Base-by-base conservation (phyloP, 1,140 invertebrate genomes). In the Rhopalosiphum maidis region DNA sequence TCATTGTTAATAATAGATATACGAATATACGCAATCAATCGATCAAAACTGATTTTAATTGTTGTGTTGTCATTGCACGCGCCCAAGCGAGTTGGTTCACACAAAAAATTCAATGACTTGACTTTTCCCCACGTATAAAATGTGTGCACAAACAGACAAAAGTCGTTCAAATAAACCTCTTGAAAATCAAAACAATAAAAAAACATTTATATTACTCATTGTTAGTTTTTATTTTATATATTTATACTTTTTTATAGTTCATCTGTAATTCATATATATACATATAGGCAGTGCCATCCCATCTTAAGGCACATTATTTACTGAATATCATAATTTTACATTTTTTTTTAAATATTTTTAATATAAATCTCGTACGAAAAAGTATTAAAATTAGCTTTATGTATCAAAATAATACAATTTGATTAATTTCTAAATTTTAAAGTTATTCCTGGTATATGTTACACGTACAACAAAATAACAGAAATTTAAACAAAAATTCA, bases 31-130 rank as follows among this genome's bases (percentile, higher is more conserved):
- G 37, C 77, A 91, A 91, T 91, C 68, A 48, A 91, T 43, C 37
- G 90, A 82, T 82, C 41, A 82, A 91, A 91, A 91, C 23, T 0
- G 48, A 54, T 92, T 91, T 92, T 85, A 77, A 91, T 88, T 91
- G 60, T 85, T 85, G 22, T 77, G n/a, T 83, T 82, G 90, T 91
- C 90, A 91, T 48, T 35, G 46, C 60, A 91, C 43, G 60, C 43
- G 43, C 35, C 35, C 30, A 60, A 43, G 37, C 37, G 55, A 82
- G 25, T 77, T 68, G n/a, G n/a, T 91, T 82, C 68, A 48, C 41
- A n/a, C n/a, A 5, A n/a, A 46, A 91, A 48, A 35, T 91, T 46
- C 30, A 46, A 90, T 90, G 89, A 83, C 91, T 37, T 54, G 22
- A 60, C 25, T 90, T 55, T 90, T 90, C 46, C n/a, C 21, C 48